These are phyloP conservation scores for Cyprinodon tularosa DNA, from an alignment of 2,113 vertebrate genomes.

Conservation along the genomic window DNA sequence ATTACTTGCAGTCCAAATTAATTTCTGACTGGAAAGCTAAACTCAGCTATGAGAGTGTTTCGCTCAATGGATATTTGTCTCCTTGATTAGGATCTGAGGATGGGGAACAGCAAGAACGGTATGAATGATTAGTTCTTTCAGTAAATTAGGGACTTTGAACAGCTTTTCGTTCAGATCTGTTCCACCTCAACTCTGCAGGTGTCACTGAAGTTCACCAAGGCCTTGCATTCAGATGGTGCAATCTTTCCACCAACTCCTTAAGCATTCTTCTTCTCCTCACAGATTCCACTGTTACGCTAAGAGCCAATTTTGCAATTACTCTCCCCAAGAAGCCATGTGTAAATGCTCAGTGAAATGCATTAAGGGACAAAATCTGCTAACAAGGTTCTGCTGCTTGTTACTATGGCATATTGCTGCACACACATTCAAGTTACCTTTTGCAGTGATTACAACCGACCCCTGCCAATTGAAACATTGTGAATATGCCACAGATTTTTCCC, in stretches of 20 bases:
- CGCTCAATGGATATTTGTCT: no score
- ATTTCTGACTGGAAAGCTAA: no score
- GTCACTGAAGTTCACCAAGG: neutral
- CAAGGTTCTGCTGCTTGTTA: slow-evolving; percentile 35
- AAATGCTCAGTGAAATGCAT: slow-evolving; percentile 11
- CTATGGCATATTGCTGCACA: slow-evolving; percentile 36
- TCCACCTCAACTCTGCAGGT: slow-evolving; percentile 12
- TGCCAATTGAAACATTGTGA: slow-evolving; percentile 20
- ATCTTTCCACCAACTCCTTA: neutral
- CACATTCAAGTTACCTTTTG: slow-evolving; percentile 31
- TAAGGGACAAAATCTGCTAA: slow-evolving; percentile 17
- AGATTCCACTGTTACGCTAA: slow-evolving; percentile 15
- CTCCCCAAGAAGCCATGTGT: slow-evolving; percentile 21
- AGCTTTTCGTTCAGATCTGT: slow-evolving; percentile 1
- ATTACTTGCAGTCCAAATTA: neutral
- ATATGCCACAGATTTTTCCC: slow-evolving; percentile 21
- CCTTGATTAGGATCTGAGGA: no score
- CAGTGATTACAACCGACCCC: slow-evolving; percentile 38
- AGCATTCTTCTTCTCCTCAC: slow-evolving; percentile 17
- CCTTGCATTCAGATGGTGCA: neutral
- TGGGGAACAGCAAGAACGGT: neutral
- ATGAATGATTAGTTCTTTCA: neutral
- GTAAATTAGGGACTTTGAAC: neutral
- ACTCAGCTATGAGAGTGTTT: no score
- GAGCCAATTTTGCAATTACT: slow-evolving; percentile 34